Base-by-base conservation (phyloP, 2,797 vertebrate species). In the Vireo griseus region DNA sequence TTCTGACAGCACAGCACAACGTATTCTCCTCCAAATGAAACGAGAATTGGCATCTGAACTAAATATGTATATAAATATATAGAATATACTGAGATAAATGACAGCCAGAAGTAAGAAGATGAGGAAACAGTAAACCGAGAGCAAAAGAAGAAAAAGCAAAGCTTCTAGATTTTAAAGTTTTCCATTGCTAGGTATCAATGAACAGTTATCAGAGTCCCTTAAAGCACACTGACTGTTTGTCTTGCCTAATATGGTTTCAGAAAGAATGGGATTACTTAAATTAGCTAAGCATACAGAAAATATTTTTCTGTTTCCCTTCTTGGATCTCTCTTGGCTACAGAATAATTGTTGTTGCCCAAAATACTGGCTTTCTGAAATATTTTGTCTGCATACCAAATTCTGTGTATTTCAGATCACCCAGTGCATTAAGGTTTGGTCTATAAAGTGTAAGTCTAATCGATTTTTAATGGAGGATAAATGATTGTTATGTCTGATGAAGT, bases 1-100 rank as follows among this genome's bases (percentile, higher is more conserved):
- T 21, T 45, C 2, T 2, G 7, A 2, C 11, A 5, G 26, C 52
- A 4, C 3, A 45, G n/a, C 5, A 1, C 31, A 6, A 4, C 11
- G 0, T 1, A 2, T 26, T 2, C 35, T 57, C 39, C 69, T 37
- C 39, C 16, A 15, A 72, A 78, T 26, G 11, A 47, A 40, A 20
- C 2, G 4, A 42, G 10, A 59, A 6, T 5, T 18, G 65, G 11
- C 42, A 6, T 31, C 26, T 52, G 44, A 31, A 16, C 9, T 6
- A 10, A 11, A 8, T 16, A 6, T 2, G 4, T 2, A 8, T 8
- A 5, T 2, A 57, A 39, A 18, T 33, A 10, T 13, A 5, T 15
- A 11, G 13, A 26, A 45, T n/a, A 25, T 2, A 14, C 31, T 19
- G 39, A 89, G 91, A 47, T 8, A 62, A 74, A 13, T 3, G 29